Conservation (phyloP, 2,888 invertebrate species). For the Hypselothyrea guttata region DNA sequence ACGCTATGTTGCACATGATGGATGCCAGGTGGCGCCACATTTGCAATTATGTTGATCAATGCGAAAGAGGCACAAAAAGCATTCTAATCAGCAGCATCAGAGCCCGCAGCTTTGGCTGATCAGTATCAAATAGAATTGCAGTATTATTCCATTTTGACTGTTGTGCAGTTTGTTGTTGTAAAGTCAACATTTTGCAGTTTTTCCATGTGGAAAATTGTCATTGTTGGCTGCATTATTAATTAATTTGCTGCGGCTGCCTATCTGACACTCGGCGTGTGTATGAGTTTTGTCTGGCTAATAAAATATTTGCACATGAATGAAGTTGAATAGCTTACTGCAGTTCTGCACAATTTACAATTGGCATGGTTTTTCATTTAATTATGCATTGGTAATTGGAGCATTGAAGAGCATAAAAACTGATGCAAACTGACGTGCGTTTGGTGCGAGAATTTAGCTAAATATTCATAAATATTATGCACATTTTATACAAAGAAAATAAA, state of each 20-base stretch:
- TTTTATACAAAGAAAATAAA: too few species aligned
- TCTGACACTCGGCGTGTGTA: conserved; percentile 16
- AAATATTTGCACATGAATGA: conserved; percentile 74
- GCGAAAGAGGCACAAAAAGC: conserved; percentile 24
- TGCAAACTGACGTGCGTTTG: too few species aligned
- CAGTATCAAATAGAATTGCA: conserved; percentile 43
- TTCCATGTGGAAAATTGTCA: conserved; percentile 75
- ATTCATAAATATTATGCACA: conserved; percentile 21
- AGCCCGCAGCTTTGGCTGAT: conserved; percentile 29
- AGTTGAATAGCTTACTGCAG: conserved; percentile 71
- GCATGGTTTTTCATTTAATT: conserved; percentile 53
- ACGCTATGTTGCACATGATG: neutral
- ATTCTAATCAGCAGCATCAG: conserved; percentile 29
- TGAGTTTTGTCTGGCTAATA: conserved; percentile 47
- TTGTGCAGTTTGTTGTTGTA: conserved; percentile 45
- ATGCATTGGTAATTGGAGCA: conserved; percentile 29
- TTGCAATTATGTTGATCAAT: conserved; percentile 48
- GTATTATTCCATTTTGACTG: conserved; percentile 34
- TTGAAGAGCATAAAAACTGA: neutral
- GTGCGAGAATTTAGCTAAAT: neutral
- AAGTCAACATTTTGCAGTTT: conserved; percentile 55
- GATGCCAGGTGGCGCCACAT: conserved; percentile 36
- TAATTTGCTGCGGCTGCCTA: conserved; percentile 64
- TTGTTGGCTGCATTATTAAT: conserved; percentile 75
- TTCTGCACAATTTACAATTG: conserved; percentile 69